These are phyloP conservation scores for Catostomus latipinnis DNA, from an alignment of 2,797 vertebrate species.

Conservation along the genomic window DNA sequence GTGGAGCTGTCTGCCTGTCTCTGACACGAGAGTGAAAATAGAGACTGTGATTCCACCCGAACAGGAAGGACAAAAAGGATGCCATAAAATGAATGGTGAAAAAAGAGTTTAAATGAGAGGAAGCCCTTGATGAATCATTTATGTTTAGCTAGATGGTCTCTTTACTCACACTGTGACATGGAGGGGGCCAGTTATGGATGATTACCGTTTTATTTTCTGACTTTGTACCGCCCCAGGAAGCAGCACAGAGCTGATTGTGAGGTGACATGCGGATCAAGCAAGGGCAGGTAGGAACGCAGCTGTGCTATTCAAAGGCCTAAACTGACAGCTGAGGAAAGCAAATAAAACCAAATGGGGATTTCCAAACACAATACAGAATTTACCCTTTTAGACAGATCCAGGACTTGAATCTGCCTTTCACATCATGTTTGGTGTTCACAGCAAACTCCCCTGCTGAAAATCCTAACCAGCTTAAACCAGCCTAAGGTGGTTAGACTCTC, in stretches of 20 bases:
- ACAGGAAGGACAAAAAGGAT: conserved; percentile 51
- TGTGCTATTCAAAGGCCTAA: conserved; percentile 32
- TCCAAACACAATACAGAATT: conserved; percentile 10
- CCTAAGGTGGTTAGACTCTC: too few species aligned
- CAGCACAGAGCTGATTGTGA: conserved; percentile 37
- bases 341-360: conserved; percentile 13
- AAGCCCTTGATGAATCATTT: conserved; percentile 58
- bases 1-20: conserved; percentile 38
- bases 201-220: conserved; percentile 51
- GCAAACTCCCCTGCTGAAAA: not conserved
- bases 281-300: conserved; percentile 37
- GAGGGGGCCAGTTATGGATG: conserved; percentile 30
- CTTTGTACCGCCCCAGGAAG: conserved; percentile 29
- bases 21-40: conserved; percentile 50
- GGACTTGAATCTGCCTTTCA: conserved; percentile 1
- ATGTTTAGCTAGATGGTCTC: conserved; percentile 52
- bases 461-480: too few species aligned
- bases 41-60: conserved; percentile 43
- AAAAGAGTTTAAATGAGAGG: conserved; percentile 33
- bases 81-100: conserved; percentile 40
- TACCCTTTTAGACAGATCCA: conserved; percentile 22
- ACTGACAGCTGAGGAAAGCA: conserved; percentile 16
- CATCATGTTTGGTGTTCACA: not conserved
- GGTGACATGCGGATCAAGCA: conserved; percentile 19
- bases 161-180: conserved; percentile 32